Conservation (phyloP, 2,113 vertebrate species). For the Gorsachius goisagi region DNA sequence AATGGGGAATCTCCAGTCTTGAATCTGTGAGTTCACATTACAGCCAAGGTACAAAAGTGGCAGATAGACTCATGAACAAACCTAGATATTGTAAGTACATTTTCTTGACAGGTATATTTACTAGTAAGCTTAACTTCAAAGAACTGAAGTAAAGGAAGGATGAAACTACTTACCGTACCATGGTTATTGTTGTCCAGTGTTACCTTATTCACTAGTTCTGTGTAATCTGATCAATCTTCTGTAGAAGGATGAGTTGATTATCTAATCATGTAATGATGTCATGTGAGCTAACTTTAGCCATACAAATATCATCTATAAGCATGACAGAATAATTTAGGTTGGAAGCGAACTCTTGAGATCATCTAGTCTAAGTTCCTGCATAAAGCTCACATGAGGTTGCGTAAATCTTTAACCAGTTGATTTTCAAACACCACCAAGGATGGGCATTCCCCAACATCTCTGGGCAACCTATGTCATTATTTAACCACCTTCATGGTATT, state of each 20-base stretch:
- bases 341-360: not conserved
- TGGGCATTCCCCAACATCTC: not conserved
- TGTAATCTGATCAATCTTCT: conserved; percentile 80
- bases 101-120: conserved; percentile 78
- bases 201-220: conserved; percentile 72
- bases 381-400: not conserved
- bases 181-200: conserved; percentile 84
- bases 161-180: conserved; percentile 78
- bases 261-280: conserved; percentile 67
- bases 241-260: conserved; percentile 77
- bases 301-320: not conserved
- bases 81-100: conserved; percentile 61
- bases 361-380: not conserved
- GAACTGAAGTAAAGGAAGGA: conserved; percentile 76
- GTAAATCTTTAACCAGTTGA: not conserved
- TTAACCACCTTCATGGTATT: not conserved
- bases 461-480: not conserved
- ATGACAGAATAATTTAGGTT: not conserved
- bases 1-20: not conserved
- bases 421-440: not conserved
- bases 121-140: conserved; percentile 76
- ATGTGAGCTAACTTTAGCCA: not conserved
- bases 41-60: not conserved
- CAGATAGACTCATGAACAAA: not conserved
- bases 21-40: not conserved